These are phyloP conservation scores for Pachyseris speciosa DNA, from an alignment of 64 coral and sea anemone species.

Conservation along the genomic window DNA sequence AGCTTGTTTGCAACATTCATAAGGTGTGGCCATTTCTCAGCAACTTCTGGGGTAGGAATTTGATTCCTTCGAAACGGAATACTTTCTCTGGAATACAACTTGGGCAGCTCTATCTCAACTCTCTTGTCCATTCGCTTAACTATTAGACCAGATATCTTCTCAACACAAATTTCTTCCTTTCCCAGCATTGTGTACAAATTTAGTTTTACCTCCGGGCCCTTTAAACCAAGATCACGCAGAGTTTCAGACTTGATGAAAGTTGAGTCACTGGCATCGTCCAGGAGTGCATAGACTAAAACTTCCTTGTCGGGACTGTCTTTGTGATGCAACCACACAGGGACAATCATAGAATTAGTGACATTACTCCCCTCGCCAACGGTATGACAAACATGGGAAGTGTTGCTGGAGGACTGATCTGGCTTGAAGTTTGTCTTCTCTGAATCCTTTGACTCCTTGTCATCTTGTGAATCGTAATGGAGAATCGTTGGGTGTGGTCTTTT, in stretches of 20 bases:
- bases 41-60: background rate
- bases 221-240: background rate
- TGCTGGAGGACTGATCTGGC: background rate
- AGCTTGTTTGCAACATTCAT: conserved; percentile 8
- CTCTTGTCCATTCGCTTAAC: conserved; percentile 35
- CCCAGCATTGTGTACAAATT: conserved; percentile 52
- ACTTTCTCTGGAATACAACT: conserved; percentile 14
- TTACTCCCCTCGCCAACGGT: background rate
- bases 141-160: conserved; percentile 18
- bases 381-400: background rate
- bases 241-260: conserved; percentile 53
- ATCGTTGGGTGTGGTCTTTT: no score
- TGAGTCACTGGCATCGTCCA: conserved; percentile 46
- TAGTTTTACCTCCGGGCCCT: conserved; percentile 2
- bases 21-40: conserved; percentile 46
- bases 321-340: background rate
- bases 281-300: background rate
- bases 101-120: conserved; percentile 53
- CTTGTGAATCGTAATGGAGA: no score
- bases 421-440: no score
- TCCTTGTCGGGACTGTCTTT: background rate
- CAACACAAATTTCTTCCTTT: background rate
- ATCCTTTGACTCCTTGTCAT: no score
- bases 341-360: conserved; percentile 13
- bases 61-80: conserved; percentile 6